A percentile compares a stretch with the other conserved stretches of the same genome.
phyloP scores from a whole-genome alignment of 64 coral and sea anemone species.

The Porites lutea region DNA sequence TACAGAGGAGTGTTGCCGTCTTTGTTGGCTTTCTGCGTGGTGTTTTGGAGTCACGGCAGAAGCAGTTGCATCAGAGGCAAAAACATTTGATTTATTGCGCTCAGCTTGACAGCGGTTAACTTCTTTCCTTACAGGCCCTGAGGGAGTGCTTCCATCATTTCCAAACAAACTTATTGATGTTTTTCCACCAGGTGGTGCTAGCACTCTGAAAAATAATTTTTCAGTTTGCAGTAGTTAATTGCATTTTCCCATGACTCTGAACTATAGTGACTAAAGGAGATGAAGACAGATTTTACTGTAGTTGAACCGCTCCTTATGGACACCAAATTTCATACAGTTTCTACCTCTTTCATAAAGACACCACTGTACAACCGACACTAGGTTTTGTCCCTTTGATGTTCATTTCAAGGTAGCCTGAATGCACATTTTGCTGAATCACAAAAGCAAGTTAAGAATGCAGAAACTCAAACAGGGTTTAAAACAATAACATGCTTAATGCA shows the following conservation, averaged over 20 bases:
- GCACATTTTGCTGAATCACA: no score
- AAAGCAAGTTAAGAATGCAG: no score
- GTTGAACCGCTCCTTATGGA: no score
- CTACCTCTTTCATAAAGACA: no score
- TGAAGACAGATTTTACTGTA: no score
- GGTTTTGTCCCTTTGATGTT: no score
- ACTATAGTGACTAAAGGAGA: not conserved
- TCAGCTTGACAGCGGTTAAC: conserved; percentile 88
- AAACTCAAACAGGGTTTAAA: no score
- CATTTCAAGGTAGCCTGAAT: no score
- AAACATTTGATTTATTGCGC: conserved; percentile 93
- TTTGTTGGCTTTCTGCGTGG: conserved; percentile 62
- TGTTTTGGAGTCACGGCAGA: not conserved
- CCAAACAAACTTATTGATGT: conserved; percentile 86
- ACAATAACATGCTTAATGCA: no score
- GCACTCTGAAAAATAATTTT: conserved; percentile 51
- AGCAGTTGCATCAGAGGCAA: conserved; percentile 41
- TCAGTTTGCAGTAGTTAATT: no score
- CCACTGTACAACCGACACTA: no score
- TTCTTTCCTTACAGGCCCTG: conserved; percentile 34
- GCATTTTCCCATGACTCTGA: not conserved
- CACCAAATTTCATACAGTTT: no score
- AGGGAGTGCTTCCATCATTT: conserved; percentile 26
- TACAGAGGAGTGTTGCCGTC: conserved; percentile 65
- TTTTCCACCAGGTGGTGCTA: conserved; percentile 98